Evolutionary conservation across 2,797 vertebrate species (phyloP).

Genomic region (Crax fasciolata): DNA sequence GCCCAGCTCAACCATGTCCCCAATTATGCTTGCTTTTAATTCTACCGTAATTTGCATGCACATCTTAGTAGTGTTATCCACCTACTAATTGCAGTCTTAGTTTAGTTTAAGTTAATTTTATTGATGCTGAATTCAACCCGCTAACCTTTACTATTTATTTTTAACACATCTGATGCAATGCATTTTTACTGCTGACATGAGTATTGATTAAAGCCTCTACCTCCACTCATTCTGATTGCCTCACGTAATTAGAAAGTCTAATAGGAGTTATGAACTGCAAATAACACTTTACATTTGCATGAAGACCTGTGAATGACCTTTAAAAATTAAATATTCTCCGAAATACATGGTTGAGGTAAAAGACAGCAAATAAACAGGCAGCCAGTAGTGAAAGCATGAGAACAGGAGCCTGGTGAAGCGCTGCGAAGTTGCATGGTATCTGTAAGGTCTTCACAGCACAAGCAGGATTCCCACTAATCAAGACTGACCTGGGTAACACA

Average conservation of each 20-base stretch:
- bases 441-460: not conserved
- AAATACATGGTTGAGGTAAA: not conserved
- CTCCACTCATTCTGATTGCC: not conserved
- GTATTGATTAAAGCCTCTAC: conserved; percentile 39
- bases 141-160: conserved; percentile 5
- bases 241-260: conserved; percentile 1
- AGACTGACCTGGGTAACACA: not conserved
- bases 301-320: not conserved
- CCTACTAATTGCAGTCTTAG: not conserved
- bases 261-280: not conserved
- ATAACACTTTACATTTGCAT: not conserved
- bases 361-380: not conserved
- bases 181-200: not conserved
- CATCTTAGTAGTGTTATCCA: not conserved
- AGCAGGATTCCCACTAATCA: not conserved
- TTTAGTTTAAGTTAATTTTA: not conserved
- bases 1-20: not conserved
- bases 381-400: not conserved
- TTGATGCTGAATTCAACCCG: not conserved
- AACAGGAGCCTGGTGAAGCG: not conserved
- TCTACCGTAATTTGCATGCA: not conserved
- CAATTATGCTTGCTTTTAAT: not conserved
- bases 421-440: not conserved
- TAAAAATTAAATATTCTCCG: not conserved
- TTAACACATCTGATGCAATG: conserved; percentile 9